phyloP scores from a whole-genome alignment of 2,888 invertebrate genomes.

The Petrolisthes manimaculis region DNA sequence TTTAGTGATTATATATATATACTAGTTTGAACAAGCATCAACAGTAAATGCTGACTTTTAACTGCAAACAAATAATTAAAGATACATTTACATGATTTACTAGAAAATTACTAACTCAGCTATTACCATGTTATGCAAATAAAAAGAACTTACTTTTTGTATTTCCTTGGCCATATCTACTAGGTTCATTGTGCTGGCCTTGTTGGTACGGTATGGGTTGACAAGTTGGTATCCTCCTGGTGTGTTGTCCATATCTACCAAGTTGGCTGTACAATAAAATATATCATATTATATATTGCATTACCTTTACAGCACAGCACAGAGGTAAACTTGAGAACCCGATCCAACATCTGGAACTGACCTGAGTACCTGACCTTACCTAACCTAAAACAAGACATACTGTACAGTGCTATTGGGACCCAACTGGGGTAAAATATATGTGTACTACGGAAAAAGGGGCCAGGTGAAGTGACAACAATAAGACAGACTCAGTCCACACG shows the following conservation, averaged over 20 bases:
- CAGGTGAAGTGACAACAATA: too few relatives aligned
- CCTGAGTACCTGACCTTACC: too few relatives aligned
- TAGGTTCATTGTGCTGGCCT: constrained; percentile 74
- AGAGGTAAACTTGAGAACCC: neutral
- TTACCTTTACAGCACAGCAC: neutral
- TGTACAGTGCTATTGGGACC: too few relatives aligned
- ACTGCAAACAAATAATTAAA: neutral
- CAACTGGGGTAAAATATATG: too few relatives aligned
- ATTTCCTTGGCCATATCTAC: constrained; percentile 76
- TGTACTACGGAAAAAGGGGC: too few relatives aligned
- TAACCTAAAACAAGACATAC: too few relatives aligned
- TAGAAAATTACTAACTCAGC: neutral
- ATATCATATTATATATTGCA: neutral
- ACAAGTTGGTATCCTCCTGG: constrained; percentile 71
- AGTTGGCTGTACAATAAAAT: constrained; percentile 22
- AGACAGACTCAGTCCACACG: too few relatives aligned
- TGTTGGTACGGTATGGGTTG: constrained; percentile 72
- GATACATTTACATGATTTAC: neutral
- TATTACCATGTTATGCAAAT: neutral
- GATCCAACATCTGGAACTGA: too few relatives aligned
- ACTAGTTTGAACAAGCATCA: neutral
- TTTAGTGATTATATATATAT: neutral
- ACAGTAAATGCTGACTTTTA: neutral
- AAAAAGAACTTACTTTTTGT: constrained; percentile 72
- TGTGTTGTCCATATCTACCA: constrained; percentile 64